phyloP scores from a whole-genome alignment of 2,113 vertebrate species.

The Sardina pilchardus region DNA sequence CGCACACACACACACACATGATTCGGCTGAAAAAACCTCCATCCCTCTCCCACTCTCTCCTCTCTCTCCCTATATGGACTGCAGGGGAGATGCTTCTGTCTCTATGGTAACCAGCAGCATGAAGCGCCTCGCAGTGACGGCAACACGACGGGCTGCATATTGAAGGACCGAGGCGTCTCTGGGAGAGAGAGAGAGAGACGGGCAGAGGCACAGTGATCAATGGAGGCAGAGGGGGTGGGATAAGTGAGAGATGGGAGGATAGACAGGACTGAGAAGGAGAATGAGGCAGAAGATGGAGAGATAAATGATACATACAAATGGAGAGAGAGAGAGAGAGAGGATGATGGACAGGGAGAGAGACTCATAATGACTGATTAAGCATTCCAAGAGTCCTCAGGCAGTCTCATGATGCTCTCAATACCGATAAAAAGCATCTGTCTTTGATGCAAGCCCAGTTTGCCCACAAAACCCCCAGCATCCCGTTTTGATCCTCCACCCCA shows the following conservation, averaged over 20 bases:
- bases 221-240: not conserved
- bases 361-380: not conserved
- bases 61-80: not conserved
- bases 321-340: not conserved
- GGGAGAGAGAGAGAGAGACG: not conserved
- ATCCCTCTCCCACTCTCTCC: not conserved
- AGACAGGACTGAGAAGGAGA: not conserved
- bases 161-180: not conserved
- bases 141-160: not conserved
- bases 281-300: not conserved
- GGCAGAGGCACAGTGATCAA: not conserved
- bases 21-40: not conserved
- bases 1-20: not conserved
- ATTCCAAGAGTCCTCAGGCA: not conserved
- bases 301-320: not conserved
- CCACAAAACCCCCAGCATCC: not conserved
- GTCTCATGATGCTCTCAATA: not conserved
- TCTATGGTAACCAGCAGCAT: conserved; percentile 16
- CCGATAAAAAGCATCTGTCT: not conserved
- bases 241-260: not conserved
- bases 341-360: not conserved
- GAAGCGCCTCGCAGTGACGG: not conserved
- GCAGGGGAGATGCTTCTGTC: not conserved
- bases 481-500: not conserved
- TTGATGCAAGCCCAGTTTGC: not conserved